Conservation (phyloP, 2,888 invertebrate genomes). For the Odontocolon sp. region DNA sequence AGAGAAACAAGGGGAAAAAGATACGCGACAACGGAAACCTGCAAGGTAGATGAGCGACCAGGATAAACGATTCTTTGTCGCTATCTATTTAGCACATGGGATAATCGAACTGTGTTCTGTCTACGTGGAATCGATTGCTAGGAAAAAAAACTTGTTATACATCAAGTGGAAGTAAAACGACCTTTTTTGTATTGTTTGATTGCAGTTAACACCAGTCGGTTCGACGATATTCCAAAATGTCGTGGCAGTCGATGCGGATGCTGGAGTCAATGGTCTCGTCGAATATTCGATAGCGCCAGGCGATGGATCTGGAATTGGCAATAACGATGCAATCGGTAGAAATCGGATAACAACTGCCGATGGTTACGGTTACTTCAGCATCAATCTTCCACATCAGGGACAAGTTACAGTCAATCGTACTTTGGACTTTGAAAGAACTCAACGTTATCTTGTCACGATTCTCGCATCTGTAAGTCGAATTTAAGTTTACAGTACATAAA, state of each 20-base stretch:
- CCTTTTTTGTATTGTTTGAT: constrained; percentile 60
- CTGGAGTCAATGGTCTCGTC: constrained; percentile 93
- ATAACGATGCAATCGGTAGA: constrained; percentile 84
- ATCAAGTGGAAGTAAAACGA: constrained; percentile 7
- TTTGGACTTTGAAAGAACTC: constrained; percentile 93
- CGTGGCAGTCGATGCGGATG: constrained; percentile 90
- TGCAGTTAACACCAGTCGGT: constrained; percentile 92
- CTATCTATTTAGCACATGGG: neutral
- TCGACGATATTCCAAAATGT: constrained; percentile 93
- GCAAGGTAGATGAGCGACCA: neutral
- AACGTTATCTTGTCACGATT: constrained; percentile 93
- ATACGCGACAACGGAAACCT: neutral
- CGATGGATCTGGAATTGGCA: constrained; percentile 82
- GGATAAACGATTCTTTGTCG: constrained; percentile 7
- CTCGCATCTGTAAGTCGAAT: constrained; percentile 89
- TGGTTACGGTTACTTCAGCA: constrained; percentile 91
- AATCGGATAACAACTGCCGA: constrained; percentile 86
- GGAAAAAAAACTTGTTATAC: neutral
- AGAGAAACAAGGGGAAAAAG: constrained; percentile 30
- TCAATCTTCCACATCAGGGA: constrained; percentile 94
- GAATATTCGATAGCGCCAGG: constrained; percentile 93
- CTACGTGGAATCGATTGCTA: constrained; percentile 4
- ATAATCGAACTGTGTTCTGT: neutral
- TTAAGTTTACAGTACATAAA: neutral
- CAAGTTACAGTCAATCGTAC: constrained; percentile 93